phyloP scores from a whole-genome alignment of 2,113 vertebrate genomes.

The Leptocoma aspasia region DNA sequence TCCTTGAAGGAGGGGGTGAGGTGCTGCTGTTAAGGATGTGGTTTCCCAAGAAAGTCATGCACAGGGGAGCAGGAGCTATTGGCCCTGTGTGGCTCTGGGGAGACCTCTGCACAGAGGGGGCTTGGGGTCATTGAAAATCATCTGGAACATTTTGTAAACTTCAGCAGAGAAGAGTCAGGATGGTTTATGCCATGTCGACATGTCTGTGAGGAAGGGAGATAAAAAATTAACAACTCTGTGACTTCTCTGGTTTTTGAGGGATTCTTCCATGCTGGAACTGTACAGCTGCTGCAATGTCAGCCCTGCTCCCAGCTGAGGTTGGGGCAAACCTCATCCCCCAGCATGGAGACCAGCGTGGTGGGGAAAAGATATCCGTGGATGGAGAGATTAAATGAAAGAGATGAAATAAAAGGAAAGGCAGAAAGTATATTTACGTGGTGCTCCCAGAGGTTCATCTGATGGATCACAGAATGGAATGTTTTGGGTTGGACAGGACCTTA shows the following conservation, averaged over 20 bases:
- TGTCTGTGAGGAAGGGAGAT: neutral
- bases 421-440: neutral
- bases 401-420: neutral
- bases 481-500: too few relatives aligned
- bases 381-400: neutral
- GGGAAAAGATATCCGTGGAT: accelerated
- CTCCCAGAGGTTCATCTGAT: neutral
- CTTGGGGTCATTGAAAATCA: neutral
- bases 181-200: neutral
- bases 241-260: neutral
- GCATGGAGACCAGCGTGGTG: accelerated
- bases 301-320: neutral
- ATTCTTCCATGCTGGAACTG: neutral
- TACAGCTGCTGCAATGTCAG: neutral
- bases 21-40: neutral
- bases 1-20: neutral
- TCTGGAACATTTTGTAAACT: neutral
- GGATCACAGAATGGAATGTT: neutral
- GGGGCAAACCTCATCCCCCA: neutral
- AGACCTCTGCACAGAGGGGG: neutral
- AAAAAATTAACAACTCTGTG: neutral
- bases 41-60: conserved; percentile 1
- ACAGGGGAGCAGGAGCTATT: neutral
- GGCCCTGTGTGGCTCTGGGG: neutral
- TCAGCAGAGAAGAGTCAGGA: neutral